Base-by-base conservation (phyloP, 2,888 invertebrate species). In the Cacoxenus indagator region DNA sequence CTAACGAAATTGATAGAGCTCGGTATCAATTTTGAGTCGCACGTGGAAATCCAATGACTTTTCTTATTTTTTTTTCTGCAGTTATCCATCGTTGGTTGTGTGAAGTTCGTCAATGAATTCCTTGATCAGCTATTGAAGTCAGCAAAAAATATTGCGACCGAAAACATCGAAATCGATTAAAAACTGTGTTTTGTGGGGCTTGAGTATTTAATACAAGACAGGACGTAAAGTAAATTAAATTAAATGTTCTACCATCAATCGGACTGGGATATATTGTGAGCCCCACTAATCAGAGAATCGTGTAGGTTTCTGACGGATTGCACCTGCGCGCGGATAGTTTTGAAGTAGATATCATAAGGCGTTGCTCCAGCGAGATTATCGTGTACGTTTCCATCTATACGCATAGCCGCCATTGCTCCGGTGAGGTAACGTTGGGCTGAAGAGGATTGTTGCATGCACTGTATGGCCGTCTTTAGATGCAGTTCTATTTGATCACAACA, bases 401-500 rank as follows among this genome's bases (percentile, higher is more conserved):
- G 91, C 22, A 93, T 93, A 0, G 95, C 92, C 46, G 93, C 91
- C 6, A 96, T 94, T 0, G 91, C 91, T 11, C 95, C 90, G 0
- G 95, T 95, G 2, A 97, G 90, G 86, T 96, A 96, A 73, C 95
- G 92, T 17, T 93, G 91, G 0, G 96, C 94, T 57, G 96, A 96
- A 64, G 93, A 92, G 24, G 93, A 92, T 87, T 96, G 96, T 62
- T 93, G 93, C 68, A 95, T 90, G 83, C 96, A 96, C 73, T 96
- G 95, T 57, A 95, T 92, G 0, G 96, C 95, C 0, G 96, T 96
- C 87, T 95, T 94, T 90, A 98, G 90, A 87, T 97, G 95, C 11
- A 97, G 87, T 88, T 98, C 98, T 85, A 98, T 96, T 90, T 97
- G 97, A 88, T 98, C 98, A 88, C 97, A 97, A 57, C 96, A 92